Evolutionary conservation across 2,797 vertebrate genomes (phyloP).

Genomic region (Spinus olivaceus): DNA sequence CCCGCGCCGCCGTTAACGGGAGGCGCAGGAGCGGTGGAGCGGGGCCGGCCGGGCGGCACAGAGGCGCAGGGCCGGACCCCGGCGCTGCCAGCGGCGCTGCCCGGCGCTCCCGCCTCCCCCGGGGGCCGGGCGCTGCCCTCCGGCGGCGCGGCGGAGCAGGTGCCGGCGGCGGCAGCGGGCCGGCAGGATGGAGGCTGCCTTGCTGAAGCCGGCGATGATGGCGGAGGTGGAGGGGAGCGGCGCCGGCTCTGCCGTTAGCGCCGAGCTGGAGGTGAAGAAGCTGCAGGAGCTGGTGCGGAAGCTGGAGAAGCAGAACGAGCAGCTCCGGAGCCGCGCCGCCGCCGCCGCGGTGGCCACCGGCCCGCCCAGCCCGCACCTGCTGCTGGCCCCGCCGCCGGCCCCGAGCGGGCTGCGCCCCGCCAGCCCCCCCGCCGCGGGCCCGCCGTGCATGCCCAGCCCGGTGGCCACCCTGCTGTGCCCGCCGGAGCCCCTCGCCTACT

Average conservation of each 20-base stretch:
- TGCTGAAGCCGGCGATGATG: slow-evolving; percentile 83
- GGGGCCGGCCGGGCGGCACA: not conserved
- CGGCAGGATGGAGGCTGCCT: slow-evolving; percentile 76
- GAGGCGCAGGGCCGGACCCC: not conserved
- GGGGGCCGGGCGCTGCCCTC: slow-evolving; percentile 6
- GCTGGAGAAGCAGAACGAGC: slow-evolving; percentile 93
- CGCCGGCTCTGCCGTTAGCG: slow-evolving; percentile 74
- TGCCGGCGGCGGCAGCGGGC: not conserved
- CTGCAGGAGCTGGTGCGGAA: slow-evolving; percentile 94
- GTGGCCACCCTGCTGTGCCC: slow-evolving; percentile 74
- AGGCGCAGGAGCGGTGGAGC: not conserved
- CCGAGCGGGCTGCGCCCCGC: slow-evolving; percentile 62
- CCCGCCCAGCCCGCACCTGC: slow-evolving; percentile 67
- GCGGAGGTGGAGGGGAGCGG: slow-evolving; percentile 85
- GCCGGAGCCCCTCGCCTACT: slow-evolving; percentile 82
- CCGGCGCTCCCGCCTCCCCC: not conserved
- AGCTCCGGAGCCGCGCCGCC: slow-evolving; percentile 87
- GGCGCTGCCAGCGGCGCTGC: not conserved
- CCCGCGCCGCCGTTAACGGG: slow-evolving; percentile 15
- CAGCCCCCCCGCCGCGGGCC: slow-evolving; percentile 53
- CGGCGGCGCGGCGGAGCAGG: slow-evolving; percentile 63
- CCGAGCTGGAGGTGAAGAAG: slow-evolving; percentile 96
- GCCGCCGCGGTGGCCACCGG: slow-evolving; percentile 69
- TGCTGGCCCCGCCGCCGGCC: slow-evolving; percentile 56
- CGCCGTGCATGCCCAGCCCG: slow-evolving; percentile 70